phyloP scores from a whole-genome alignment of 2,113 vertebrate genomes.

The Cairina moschata region DNA sequence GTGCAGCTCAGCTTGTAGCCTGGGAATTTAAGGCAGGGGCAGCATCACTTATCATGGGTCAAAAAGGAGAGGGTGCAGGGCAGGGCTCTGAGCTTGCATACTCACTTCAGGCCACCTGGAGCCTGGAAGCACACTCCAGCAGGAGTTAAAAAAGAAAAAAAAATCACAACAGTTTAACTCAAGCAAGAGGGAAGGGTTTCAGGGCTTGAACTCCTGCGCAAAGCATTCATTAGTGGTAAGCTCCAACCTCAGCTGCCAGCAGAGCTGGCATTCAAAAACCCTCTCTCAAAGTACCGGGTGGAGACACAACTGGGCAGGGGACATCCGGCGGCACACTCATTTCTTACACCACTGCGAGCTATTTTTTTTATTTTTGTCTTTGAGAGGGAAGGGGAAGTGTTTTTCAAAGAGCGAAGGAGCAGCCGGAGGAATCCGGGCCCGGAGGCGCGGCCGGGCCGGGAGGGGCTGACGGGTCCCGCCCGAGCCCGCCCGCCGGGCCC shows the following conservation, averaged over 20 bases:
- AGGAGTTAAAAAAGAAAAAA: neutral
- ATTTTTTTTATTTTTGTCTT: neutral
- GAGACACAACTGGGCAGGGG: neutral
- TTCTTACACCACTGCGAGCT: neutral
- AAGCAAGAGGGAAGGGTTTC: neutral
- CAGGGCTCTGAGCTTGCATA: neutral
- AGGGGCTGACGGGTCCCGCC: rapidly evolving
- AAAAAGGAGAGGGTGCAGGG: rapidly evolving
- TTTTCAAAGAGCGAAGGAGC: neutral
- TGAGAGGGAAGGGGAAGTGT: neutral
- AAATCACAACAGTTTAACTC: neutral
- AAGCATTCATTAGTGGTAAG: neutral
- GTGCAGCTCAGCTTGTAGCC: neutral
- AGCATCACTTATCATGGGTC: neutral
- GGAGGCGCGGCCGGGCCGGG: neutral
- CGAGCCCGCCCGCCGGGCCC: neutral
- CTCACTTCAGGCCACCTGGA: neutral
- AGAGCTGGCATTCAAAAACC: neutral
- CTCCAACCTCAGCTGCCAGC: neutral
- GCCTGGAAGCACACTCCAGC: neutral
- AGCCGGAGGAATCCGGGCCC: neutral
- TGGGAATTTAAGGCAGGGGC: neutral
- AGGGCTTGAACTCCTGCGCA: neutral
- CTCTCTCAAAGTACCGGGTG: rapidly evolving
- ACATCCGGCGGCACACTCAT: neutral